Base-by-base conservation (phyloP, 2,797 vertebrate genomes). In the Pampus argenteus region DNA sequence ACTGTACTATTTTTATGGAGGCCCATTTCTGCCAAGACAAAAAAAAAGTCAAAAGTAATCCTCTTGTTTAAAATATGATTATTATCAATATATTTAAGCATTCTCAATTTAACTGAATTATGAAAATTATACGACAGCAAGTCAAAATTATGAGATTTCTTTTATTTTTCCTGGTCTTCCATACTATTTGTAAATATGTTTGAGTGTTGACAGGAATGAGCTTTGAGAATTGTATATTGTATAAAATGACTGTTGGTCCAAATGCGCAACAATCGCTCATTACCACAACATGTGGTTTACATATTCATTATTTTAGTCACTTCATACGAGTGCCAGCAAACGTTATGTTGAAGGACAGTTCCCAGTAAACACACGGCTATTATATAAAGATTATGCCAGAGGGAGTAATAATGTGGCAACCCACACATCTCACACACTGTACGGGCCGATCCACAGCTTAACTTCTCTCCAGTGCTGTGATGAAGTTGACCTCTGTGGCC, bases 401-500 rank as follows among this genome's bases (percentile, higher is more conserved):
- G 63, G 67, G 83, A 89, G 64, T 77, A 59, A 86, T 89, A 76
- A 74, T 89, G 87, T 49, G 84, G 87, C 70, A n/a, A 64, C 80
- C 83, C 83, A 31, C 64, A 20, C 58, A 86, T 81, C 66, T 69
- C 34, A 48, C 52, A 48, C 56, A 78, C 66, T 49, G 58, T 50
- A 58, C 8, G 74, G 74, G 47, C 66, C 65, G 47, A 79, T 83
- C 78, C 82, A 74, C 81, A 82, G 69, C 68, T 89, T 84, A 74
- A 79, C 72, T 75, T 85, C 66, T 75, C 66, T 71, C 15, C 74
- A 69, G 8, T 57, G 45, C 55, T 59, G 74, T 60, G 87, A 82
- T 81, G 71, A n/a, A 78, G 73, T 23, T 86, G 79, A 91, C 77
- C 74, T 78, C 82, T 87, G 79, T 26, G 78, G 86, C 73, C 66